These are phyloP conservation scores for Parazoanthus swiftii DNA, from an alignment of 92 coral and sea anemone species.

Conservation along the genomic window DNA sequence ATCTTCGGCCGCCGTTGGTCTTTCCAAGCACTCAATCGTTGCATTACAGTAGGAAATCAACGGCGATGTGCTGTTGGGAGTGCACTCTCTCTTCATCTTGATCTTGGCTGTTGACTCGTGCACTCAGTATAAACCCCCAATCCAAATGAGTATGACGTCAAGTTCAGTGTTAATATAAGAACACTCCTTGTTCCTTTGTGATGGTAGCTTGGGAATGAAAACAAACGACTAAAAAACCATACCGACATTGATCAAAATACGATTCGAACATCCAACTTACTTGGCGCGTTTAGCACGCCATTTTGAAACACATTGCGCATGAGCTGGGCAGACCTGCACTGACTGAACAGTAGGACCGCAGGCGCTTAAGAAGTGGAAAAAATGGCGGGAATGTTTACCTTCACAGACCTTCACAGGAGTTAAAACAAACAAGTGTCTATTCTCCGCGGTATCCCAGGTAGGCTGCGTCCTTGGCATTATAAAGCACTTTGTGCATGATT, in stretches of 20 bases:
- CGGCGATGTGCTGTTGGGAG: constrained; percentile 70
- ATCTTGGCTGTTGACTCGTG: neutral
- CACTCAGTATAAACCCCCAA: neutral
- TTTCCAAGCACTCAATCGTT: constrained; percentile 87
- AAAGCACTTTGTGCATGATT: too few relatives aligned
- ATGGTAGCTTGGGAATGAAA: neutral
- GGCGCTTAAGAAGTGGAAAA: neutral
- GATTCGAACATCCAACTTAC: constrained; percentile 6
- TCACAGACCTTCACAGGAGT: too few relatives aligned
- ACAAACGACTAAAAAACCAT: neutral
- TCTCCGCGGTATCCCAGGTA: too few relatives aligned
- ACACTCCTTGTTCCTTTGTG: neutral
- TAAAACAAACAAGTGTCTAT: too few relatives aligned
- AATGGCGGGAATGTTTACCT: too few relatives aligned
- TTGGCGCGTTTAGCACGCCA: constrained; percentile 48
- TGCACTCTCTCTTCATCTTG: constrained; percentile 76
- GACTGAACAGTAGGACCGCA: neutral
- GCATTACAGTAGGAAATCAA: constrained; percentile 74
- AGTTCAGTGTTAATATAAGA: neutral
- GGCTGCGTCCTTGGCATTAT: too few relatives aligned
- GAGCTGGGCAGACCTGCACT: neutral
- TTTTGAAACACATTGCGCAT: constrained; percentile 16
- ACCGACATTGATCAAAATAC: neutral
- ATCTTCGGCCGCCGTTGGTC: too few relatives aligned
- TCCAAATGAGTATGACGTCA: neutral